phyloP scores from a whole-genome alignment of 2,888 invertebrate species.

The Stratiomys singularior region DNA sequence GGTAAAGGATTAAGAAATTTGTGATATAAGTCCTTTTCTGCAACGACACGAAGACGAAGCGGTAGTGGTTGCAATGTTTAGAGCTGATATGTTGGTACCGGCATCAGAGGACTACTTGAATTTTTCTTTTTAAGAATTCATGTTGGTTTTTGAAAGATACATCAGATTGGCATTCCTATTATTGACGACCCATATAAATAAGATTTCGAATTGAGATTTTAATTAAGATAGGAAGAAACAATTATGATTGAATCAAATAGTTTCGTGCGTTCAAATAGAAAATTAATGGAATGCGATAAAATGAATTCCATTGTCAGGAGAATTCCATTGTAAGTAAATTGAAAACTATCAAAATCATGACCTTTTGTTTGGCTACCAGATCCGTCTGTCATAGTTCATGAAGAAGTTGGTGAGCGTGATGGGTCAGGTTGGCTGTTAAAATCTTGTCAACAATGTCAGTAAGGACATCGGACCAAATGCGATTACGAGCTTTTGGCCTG shows the following conservation, averaged over 20 bases:
- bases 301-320: too few relatives aligned
- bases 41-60: neutral
- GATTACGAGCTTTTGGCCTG: too few relatives aligned
- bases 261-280: too few relatives aligned
- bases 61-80: neutral
- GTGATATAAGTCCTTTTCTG: neutral
- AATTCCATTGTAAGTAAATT: too few relatives aligned
- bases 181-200: neutral
- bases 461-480: too few relatives aligned
- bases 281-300: too few relatives aligned
- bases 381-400: too few relatives aligned
- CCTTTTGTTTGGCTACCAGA: too few relatives aligned
- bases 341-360: too few relatives aligned
- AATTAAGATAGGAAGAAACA: slow-evolving; percentile 3
- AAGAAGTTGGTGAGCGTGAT: too few relatives aligned
- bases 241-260: neutral
- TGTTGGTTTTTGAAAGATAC: neutral
- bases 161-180: neutral
- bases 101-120: neutral
- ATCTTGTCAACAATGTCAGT: too few relatives aligned
- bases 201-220: neutral
- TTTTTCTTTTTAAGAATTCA: neutral
- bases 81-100: neutral
- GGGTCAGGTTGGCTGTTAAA: too few relatives aligned
- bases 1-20: slow-evolving; percentile 41